Evolutionary conservation across 23 tunicate species (phyloP), one percentile per base, ranked within the genome.

Genomic region (Ascidia mentula): DNA sequence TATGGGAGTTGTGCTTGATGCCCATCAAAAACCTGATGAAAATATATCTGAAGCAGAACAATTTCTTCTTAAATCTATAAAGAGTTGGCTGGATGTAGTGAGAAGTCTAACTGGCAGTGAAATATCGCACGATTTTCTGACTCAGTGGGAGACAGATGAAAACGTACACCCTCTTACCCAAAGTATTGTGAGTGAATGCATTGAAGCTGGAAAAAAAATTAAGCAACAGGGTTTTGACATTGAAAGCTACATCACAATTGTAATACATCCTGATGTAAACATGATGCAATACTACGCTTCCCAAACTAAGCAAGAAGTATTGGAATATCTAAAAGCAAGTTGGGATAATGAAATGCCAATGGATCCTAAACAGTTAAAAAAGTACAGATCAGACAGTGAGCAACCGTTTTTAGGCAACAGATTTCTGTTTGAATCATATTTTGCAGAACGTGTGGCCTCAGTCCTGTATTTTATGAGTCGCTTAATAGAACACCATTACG

Each of bases 191-290:
- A 36, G 26, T 32, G 45, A 46, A 45, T 38, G 38, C 69, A 37
- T 45, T 6, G 37, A 77, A 45, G 80, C 80, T 9, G 80, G 80
- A 34, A 2, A 6, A 31, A 32, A 32, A 22, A 36, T 77, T 9
- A 15, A 6, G 26, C 22, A 45, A 4, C 5, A n/a, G 6, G 30
- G 31, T 6, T 36, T 30, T 17, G 80, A 31, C 65, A 53, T 53
- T 28, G 65, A 53, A 9, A 6, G 24, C 4, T 53, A 53, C 65
- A 53, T 53, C 24, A 20, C 65, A 28, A 5, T 53, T 6, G 65
- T 53, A 3, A 20, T 53, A 28, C 65, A 53, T 26, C 65, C 65
- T 20, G 24, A 53, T 26, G 22, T 28, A 3, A 53, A 53, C 24
- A 28, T 20, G 65, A 6, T 53, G 22, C 28, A 53, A 26, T 53